Evolutionary conservation across 2,113 vertebrate genomes (phyloP), one percentile per base, ranked within the genome.

Genomic region (Misgurnus mizolepis): DNA sequence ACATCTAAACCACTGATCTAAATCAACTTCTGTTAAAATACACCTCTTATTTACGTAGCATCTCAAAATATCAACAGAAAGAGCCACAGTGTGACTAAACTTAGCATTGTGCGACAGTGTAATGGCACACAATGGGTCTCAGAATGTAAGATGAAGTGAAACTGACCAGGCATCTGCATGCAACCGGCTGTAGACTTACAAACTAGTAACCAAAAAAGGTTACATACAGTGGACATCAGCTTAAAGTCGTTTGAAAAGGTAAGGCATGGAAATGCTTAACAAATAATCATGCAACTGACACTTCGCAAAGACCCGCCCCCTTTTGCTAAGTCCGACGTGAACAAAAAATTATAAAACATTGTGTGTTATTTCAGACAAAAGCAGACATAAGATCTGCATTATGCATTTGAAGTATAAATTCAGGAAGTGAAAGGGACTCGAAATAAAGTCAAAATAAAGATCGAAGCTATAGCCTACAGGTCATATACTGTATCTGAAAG

Each of bases 51-150:
- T 58, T 78, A 43, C 5, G 40, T 17, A 17, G 34, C 40, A 41
- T 17, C 41, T 69, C 67, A 61, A 47, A 79, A 50, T 70, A 79
- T 70, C 67, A 62, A 69, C 17, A 34, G 50, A 49, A 49, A 60
- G 18, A 61, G 18, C 15, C 18, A 34, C 22, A 11, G 27, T 34
- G 12, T 7, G 11, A 22, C 68, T 39, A 70, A 17, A 56, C 34
- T 71, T 18, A 18, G 50, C 4, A 9, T 6, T 5, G 3, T 41
- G 12, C 47, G 11, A 55, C 10, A 72, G 14, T n/a, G 3, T 58
- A 17, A 7, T 47, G 14, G 34, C 18, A 49, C 18, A 34, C 66
- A 47, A 18, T n/a, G 11, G 18, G 53, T 70, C 41, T 61, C 17
- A 49, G 17, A 67, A 43, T 27, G 62, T 55, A 66, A 77, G 49